Conservation (phyloP, 2,888 invertebrate species). For the Chloromyia formosa region DNA sequence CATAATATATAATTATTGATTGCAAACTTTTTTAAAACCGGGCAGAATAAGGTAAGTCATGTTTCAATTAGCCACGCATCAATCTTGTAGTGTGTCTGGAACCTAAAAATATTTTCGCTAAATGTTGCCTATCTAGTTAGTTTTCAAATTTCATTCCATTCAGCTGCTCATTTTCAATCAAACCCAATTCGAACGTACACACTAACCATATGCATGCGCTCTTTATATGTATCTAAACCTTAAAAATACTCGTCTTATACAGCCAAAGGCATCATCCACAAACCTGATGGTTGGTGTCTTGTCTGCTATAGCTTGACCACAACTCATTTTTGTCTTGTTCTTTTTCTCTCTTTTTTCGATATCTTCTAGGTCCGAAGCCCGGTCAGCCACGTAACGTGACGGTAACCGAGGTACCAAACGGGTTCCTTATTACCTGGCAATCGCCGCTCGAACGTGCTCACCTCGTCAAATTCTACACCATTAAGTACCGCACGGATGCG, state of each 20-base stretch:
- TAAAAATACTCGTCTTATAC: too few species aligned
- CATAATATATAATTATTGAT: too few species aligned
- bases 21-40: too few species aligned
- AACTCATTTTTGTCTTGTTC: not conserved
- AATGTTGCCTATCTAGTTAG: slow-evolving; percentile 23
- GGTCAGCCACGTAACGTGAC: slow-evolving; percentile 90
- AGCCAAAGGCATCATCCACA: too few species aligned
- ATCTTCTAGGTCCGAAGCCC: slow-evolving; percentile 82
- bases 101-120: not conserved
- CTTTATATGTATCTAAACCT: not conserved
- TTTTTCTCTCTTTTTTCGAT: slow-evolving; percentile 10
- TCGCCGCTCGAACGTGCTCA: slow-evolving; percentile 82
- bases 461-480: slow-evolving; percentile 87
- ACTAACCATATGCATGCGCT: not conserved
- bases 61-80: not conserved
- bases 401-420: slow-evolving; percentile 87
- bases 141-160: slow-evolving; percentile 22
- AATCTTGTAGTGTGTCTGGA: slow-evolving; percentile 14
- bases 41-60: not conserved
- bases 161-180: slow-evolving; percentile 10
- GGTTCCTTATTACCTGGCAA: slow-evolving; percentile 91
- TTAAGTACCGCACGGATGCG: slow-evolving; percentile 90
- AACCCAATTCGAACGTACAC: slow-evolving; percentile 4
- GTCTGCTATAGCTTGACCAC: not conserved
- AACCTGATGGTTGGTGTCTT: too few species aligned